These are phyloP conservation scores for Ammospiza caudacuta DNA, from an alignment of 2,113 vertebrate species.

Conservation along the genomic window DNA sequence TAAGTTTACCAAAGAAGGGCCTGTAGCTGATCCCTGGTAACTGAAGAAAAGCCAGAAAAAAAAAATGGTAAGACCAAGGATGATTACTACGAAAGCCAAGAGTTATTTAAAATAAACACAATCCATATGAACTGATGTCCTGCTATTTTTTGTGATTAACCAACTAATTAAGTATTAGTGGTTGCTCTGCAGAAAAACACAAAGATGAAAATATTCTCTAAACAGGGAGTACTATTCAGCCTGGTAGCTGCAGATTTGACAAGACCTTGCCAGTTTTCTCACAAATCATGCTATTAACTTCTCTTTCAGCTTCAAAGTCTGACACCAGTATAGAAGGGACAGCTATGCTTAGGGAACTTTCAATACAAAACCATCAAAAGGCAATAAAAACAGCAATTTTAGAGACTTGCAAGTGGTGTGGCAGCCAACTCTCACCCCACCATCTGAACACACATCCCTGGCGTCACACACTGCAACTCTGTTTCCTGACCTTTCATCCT, in stretches of 20 bases:
- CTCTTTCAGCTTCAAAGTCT: background rate
- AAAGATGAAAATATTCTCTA: background rate
- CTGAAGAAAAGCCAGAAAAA: background rate
- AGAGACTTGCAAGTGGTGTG: rapidly evolving
- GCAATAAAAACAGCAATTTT: background rate
- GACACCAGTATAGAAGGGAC: background rate
- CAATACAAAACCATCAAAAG: background rate
- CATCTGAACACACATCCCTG: background rate
- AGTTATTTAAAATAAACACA: background rate
- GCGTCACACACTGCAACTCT: background rate
- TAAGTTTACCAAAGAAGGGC: background rate
- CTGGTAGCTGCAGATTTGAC: background rate
- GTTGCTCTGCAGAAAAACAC: background rate
- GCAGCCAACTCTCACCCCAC: background rate
- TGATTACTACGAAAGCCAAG: background rate
- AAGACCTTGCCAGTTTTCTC: background rate
- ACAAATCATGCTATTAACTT: background rate
- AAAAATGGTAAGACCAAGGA: background rate
- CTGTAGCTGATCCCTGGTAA: background rate
- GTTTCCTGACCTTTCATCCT: background rate
- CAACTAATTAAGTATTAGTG: background rate
- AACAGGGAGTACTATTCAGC: background rate
- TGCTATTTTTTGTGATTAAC: background rate
- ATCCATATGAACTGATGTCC: background rate
- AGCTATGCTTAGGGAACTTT: background rate